Evolutionary conservation across 2,113 vertebrate genomes (phyloP).

Genomic region (Leptosomus discolor): DNA sequence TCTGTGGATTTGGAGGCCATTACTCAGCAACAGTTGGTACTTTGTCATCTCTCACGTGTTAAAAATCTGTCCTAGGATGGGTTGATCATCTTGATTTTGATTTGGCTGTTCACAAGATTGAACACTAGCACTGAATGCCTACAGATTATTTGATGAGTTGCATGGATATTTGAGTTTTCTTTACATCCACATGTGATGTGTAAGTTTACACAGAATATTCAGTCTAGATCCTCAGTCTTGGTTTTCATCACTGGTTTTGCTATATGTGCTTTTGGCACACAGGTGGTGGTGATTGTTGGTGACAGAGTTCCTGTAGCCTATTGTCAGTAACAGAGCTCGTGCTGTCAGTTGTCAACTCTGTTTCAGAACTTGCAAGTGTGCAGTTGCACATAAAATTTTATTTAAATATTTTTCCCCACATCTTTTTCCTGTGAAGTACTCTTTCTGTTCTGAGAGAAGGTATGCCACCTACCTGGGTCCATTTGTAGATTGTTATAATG

Average conservation of each 20-base stretch:
- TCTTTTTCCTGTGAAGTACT: background rate
- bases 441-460: background rate
- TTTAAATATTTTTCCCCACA: background rate
- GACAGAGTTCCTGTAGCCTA: background rate
- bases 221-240: background rate
- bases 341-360: background rate
- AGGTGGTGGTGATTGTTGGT: background rate
- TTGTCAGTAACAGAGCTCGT: background rate
- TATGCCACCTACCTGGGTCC: background rate
- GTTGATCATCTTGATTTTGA: background rate
- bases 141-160: background rate
- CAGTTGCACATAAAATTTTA: background rate
- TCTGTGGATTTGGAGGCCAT: background rate
- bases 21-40: background rate
- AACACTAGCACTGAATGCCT: no score
- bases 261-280: fast-evolving
- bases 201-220: background rate
- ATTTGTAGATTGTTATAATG: background rate
- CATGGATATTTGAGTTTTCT: background rate
- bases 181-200: background rate
- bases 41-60: background rate
- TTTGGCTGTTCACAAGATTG: background rate
- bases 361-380: background rate
- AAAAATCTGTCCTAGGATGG: background rate
- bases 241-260: background rate